Percentiles rank a stretch among this genome's conserved stretches.
These are phyloP conservation scores for Onychorhynchus coronatus DNA, from an alignment of 2,113 vertebrate genomes.

Conservation along the genomic window DNA sequence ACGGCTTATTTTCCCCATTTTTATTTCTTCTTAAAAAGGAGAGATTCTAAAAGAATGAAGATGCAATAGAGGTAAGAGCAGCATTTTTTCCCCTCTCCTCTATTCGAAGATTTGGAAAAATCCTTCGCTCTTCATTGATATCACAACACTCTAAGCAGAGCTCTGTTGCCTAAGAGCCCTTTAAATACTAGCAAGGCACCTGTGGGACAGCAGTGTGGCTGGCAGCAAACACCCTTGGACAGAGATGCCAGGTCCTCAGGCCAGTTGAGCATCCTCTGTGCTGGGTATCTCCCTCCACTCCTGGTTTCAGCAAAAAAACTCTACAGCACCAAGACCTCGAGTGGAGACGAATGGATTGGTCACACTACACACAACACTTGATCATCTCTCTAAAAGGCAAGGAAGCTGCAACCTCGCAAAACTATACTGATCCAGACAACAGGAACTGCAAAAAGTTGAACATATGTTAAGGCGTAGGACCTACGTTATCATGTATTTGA, in stretches of 20 bases:
- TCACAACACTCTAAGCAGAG: not conserved
- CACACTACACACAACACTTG: not conserved
- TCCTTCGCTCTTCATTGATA: not conserved
- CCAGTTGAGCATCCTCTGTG: not conserved
- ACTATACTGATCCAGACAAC: not conserved
- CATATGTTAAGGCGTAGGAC: not conserved
- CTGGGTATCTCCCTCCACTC: not conserved
- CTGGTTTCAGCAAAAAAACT: not conserved
- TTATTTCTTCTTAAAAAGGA: not conserved
- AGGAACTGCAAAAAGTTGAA: not conserved
- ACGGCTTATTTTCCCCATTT: not conserved
- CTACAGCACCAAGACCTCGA: not conserved
- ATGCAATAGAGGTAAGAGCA: not conserved
- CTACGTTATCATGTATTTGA: not conserved
- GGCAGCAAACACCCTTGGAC: not conserved
- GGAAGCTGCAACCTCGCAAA: not conserved
- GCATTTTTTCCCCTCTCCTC: not conserved
- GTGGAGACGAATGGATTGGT: accelerated
- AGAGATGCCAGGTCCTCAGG: not conserved
- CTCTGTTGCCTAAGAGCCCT: not conserved
- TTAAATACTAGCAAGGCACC: not conserved
- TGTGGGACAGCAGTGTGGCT: not conserved
- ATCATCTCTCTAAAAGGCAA: not conserved
- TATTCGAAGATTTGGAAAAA: not conserved
- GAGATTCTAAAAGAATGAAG: not conserved